These are phyloP conservation scores for Antechinus flavipes DNA, from an alignment of 2,113 vertebrate species.

Conservation along the genomic window DNA sequence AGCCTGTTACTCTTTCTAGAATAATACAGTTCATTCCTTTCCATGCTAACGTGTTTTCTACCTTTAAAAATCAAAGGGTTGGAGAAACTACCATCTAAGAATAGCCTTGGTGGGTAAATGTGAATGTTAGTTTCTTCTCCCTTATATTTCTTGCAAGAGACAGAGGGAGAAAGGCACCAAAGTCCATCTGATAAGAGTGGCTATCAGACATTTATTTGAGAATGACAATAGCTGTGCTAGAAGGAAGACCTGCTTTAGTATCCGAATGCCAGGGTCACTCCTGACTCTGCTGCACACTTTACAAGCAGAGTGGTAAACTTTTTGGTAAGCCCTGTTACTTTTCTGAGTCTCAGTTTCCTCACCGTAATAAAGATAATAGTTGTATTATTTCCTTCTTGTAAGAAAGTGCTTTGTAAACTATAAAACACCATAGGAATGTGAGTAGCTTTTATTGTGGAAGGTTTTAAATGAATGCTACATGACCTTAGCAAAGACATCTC, in stretches of 20 bases:
- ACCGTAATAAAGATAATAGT: not conserved
- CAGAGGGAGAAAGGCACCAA: too few relatives aligned
- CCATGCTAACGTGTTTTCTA: too few relatives aligned
- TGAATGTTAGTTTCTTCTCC: not conserved
- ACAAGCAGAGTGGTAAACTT: not conserved
- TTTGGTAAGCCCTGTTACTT: not conserved
- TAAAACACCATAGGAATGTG: not conserved
- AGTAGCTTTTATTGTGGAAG: not conserved
- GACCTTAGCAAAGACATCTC: not conserved
- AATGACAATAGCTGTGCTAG: not conserved
- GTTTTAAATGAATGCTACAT: not conserved
- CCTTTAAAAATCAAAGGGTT: not conserved
- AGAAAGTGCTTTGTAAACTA: not conserved
- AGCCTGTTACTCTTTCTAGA: not conserved
- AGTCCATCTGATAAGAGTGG: too few relatives aligned
- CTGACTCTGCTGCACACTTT: too few relatives aligned
- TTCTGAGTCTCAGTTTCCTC: not conserved
- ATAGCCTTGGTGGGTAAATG: not conserved
- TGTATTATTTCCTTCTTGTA: not conserved
- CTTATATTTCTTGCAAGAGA: not conserved
- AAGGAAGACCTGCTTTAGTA: not conserved
- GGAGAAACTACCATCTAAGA: not conserved
- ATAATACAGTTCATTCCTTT: not conserved
- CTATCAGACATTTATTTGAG: not conserved
- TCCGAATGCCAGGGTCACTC: not conserved